Conservation (phyloP, 92 coral and sea anemone species). For the Chrysogorgia sp. region DNA sequence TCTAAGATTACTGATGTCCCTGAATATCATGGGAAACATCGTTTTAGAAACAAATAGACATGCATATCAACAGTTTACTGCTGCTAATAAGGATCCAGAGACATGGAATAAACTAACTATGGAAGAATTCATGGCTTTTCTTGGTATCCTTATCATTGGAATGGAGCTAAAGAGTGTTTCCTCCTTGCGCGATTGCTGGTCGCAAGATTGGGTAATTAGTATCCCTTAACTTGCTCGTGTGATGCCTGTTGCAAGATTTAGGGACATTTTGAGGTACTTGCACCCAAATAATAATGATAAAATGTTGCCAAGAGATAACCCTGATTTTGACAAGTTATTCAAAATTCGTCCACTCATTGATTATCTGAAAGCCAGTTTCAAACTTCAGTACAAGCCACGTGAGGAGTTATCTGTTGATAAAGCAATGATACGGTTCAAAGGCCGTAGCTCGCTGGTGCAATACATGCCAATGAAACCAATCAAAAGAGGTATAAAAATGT, state of each 20-base stretch:
- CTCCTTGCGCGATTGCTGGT: background rate
- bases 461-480: conserved; percentile 44
- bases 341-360: conserved; percentile 39
- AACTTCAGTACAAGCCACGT: background rate
- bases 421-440: conserved; percentile 32
- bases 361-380: background rate
- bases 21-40: background rate
- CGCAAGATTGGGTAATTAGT: too few species aligned
- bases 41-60: conserved; percentile 48
- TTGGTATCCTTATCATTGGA: conserved; percentile 39
- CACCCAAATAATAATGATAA: conserved; percentile 22
- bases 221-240: too few species aligned
- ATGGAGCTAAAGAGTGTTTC: background rate
- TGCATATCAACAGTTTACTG: conserved; percentile 18
- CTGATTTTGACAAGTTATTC: conserved; percentile 39
- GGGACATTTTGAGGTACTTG: too few species aligned
- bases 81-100: conserved; percentile 7
- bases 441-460: conserved; percentile 17
- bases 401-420: conserved; percentile 1
- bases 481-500: conserved; percentile 24
- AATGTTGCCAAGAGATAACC: conserved; percentile 38
- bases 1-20: background rate
- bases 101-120: conserved; percentile 8
- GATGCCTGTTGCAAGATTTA: too few species aligned
- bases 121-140: conserved; percentile 34